Percentiles rank a stretch among this genome's conserved stretches.
Evolutionary conservation across 1,140 invertebrate species (phyloP).

Genomic region (Aphaenogaster rudis): DNA sequence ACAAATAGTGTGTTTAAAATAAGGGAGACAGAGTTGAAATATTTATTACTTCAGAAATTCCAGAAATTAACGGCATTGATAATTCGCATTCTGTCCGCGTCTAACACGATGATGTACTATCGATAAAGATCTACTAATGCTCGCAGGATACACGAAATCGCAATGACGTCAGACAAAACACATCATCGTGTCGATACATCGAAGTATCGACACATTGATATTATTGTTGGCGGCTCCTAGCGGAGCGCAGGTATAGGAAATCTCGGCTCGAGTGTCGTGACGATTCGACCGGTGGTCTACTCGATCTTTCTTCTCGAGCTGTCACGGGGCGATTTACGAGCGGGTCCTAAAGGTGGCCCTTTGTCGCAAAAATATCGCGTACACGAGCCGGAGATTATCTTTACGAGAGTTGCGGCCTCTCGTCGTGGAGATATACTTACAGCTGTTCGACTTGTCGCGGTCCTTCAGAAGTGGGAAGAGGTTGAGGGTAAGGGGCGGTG

Average conservation of each 20-base stretch:
- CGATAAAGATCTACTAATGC: neutral
- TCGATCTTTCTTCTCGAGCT: constrained; percentile 17
- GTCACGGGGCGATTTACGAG: constrained; percentile 35
- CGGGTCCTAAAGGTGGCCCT: neutral
- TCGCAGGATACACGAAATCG: neutral
- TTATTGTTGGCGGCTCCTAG: neutral
- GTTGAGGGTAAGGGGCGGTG: too few species aligned
- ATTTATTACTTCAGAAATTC: neutral
- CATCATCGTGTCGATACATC: neutral
- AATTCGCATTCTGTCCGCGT: neutral
- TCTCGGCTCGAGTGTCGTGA: constrained; percentile 2
- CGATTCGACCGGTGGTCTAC: neutral
- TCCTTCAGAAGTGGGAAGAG: neutral
- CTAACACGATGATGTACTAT: neutral
- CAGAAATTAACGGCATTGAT: neutral
- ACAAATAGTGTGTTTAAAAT: neutral
- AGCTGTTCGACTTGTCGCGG: constrained; percentile 50
- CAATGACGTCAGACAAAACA: neutral
- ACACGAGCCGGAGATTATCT: constrained; percentile 24
- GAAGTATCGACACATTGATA: neutral
- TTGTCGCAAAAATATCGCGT: constrained; percentile 37
- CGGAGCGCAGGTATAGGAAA: neutral
- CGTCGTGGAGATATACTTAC: constrained; percentile 48
- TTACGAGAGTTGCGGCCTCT: constrained; percentile 7
- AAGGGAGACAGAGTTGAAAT: neutral